Evolutionary conservation across 1,140 invertebrate genomes (phyloP), one percentile per base, ranked within the genome.

Genomic region (Trichoplusia ni): DNA sequence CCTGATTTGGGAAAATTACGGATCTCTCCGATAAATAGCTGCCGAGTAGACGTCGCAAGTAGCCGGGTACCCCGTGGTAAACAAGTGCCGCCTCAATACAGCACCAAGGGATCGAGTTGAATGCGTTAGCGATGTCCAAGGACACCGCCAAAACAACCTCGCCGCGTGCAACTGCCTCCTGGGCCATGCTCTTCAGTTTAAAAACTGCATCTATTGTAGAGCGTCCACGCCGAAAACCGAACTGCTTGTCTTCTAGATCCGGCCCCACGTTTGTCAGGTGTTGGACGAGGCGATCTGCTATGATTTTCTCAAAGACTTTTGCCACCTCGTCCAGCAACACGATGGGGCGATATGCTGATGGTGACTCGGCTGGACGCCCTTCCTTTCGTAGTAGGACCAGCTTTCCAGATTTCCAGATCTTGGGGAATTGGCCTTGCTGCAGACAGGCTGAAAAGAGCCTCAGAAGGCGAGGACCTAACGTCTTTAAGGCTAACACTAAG

Each of bases 171-270:
- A 16, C 38, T 0, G 33, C 33, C n/a, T 51, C 59, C 3, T 33
- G 18, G 2, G 18, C 9, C 4, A 58, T 16, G 0, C 4, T 8
- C 37, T 16, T 19, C 1, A 58, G 35, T 0, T 18, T 14, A 4
- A 21, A 11, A 4, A 79, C 16, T 1, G 79, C 79, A 6, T 73
- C 69, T 0, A 75, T 56, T 0, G 79, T 81, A 2, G 66, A 71
- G 0, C 56, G 29, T 0, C 67, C 68, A n/a, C 18, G 19, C 3
- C 64, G 0, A 23, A 81, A 81, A 1, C 77, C 76, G 33, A 54
- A 72, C 31, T 81, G 76, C 13, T 27, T 31, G 0, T 69, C 53
- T 0, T 67, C 56, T 0, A 82, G 54, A 11, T 66, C n/a, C 0
- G 53, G 61, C 2, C 71, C 69, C 2, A 31, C n/a, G 63, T 54